Base-by-base conservation (phyloP, 2,113 vertebrate genomes). In the Hydrolagus affinis region DNA sequence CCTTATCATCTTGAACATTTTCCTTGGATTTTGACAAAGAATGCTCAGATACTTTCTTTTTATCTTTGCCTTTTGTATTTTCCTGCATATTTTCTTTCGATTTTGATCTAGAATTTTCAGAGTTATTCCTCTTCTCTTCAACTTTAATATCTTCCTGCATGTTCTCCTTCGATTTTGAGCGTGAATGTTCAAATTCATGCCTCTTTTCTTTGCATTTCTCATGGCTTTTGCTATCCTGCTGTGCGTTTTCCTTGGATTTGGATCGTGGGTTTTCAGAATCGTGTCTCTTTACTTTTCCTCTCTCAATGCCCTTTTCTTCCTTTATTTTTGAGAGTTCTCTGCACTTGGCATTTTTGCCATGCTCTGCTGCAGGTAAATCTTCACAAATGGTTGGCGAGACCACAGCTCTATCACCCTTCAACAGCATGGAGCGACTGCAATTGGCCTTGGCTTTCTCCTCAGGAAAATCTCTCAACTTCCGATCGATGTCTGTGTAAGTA, bases 131-230 rank as follows among this genome's bases (percentile, higher is more conserved):
- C 32, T 83, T 83, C 11, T 83, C 78, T 83, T 64, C 66, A 64
- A 8, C 30, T 66, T 10, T 66, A 14, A 83, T 62, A 68, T 83
- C 78, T n/a, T 32, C 78, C 78, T 68, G 78, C 11, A 64, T 11
- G 17, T 17, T 66, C 32, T 83, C 78, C 62, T 19, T 83, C 21
- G 60, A 83, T 32, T 83, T 83, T 32, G 78, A 83, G 15, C 14
- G 60, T 4, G 17, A 21, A 15, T 21, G 64, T 32, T 64, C 78
- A 83, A 28, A 83, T 32, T 83, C 78, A 68, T 66, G 28, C 21
- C 78, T 83, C 23, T 83, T 83, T 66, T 83, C 78, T 83, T 83
- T 83, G 25, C 17, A 28, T 28, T 83, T 83, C 62, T 83, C 78
- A 21, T 66, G 25, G 28, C 78, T n/a, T 32, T 83, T 80, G 25